phyloP scores from a whole-genome alignment of 2,797 vertebrate species.

The Arctocebus calabarensis region DNA sequence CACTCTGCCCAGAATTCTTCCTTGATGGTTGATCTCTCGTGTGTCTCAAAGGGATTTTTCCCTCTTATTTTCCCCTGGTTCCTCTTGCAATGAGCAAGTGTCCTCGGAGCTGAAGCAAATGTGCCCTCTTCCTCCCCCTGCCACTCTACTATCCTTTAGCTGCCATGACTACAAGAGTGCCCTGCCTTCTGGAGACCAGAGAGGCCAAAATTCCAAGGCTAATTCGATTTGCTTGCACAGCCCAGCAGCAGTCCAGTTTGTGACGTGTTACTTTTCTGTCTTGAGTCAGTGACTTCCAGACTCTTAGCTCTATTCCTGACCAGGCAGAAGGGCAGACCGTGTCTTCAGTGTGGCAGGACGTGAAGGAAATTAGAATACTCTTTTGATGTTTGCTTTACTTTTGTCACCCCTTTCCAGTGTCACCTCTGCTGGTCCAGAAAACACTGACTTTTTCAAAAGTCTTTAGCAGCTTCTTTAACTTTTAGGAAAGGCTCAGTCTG shows the following conservation, averaged over 20 bases:
- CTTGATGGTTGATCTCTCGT: not conserved
- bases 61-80: not conserved
- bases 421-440: not conserved
- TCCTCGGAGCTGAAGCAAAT: not conserved
- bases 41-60: not conserved
- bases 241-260: rapidly evolving
- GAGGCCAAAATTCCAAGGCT: not conserved
- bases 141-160: not conserved
- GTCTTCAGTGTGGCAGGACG: not conserved
- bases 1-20: not conserved
- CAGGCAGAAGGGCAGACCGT: not conserved
- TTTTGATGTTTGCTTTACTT: not conserved
- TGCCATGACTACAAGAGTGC: rapidly evolving
- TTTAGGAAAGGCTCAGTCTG: not conserved
- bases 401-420: not conserved
- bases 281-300: not conserved
- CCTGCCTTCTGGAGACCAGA: not conserved
- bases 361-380: not conserved
- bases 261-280: not conserved
- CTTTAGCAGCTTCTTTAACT: not conserved
- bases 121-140: not conserved
- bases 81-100: not conserved
- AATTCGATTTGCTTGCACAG: not conserved
- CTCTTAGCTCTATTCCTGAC: not conserved
- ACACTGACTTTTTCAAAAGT: not conserved